Evolutionary conservation across 1,140 invertebrate species (phyloP).

Genomic region (Amyelois transitella): DNA sequence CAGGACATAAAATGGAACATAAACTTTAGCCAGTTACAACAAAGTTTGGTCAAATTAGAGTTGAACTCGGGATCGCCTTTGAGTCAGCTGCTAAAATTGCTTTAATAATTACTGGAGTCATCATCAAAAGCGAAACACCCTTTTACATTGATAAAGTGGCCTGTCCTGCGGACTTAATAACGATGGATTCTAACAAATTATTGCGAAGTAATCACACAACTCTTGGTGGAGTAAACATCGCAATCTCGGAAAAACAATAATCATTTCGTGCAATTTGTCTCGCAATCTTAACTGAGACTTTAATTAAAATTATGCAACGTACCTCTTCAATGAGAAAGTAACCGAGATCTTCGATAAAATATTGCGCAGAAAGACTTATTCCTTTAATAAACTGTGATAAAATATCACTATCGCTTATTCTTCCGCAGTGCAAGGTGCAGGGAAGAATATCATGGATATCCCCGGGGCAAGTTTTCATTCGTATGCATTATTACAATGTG

Average conservation of each 20-base stretch:
- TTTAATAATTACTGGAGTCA: constrained; percentile 14
- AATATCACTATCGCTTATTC: background rate
- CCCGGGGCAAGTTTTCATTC: background rate
- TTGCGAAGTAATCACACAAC: constrained; percentile 6
- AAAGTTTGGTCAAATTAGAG: constrained; percentile 5
- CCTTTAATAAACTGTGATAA: background rate
- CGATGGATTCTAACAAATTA: constrained; percentile 20
- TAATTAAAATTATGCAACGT: background rate
- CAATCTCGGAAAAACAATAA: background rate
- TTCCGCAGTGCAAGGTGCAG: background rate
- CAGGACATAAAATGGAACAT: constrained; percentile 2
- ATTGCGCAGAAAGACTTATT: background rate
- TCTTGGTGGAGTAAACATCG: background rate
- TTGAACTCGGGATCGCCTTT: constrained; percentile 6
- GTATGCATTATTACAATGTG: background rate
- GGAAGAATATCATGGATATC: background rate
- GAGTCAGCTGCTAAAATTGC: constrained; percentile 16
- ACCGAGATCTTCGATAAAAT: background rate
- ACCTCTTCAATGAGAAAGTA: background rate
- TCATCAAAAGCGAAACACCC: constrained; percentile 15
- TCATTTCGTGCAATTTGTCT: background rate
- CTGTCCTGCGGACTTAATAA: constrained; percentile 10
- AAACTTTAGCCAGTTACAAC: constrained; percentile 1
- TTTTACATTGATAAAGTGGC: constrained; percentile 7
- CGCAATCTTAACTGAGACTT: background rate